Evolutionary conservation across 2,113 vertebrate genomes (phyloP), one percentile per base, ranked within the genome.

Genomic region (Cettia cetti): DNA sequence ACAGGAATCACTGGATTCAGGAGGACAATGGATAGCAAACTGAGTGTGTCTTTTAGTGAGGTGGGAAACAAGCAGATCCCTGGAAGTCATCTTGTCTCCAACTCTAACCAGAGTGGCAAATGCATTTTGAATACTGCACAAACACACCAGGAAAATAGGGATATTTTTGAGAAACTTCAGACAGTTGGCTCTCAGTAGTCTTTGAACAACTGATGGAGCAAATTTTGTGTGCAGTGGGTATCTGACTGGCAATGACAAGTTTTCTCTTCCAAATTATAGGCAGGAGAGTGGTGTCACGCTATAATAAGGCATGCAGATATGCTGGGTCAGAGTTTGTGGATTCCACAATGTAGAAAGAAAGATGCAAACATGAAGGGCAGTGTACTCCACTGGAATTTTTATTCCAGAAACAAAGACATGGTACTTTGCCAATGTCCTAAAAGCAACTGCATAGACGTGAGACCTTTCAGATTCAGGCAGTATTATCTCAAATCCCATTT

Each of bases 401-500:
- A 66, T 92, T 90, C 75, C 60, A 80, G 75, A 59, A 78, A 60
- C 42, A 83, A 81, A 57, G 54, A n/a, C 6, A 1, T 45, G 50
- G n/a, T 89, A 61, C 33, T 94, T 94, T 81, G 45, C 75, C 74
- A 70, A 7, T 11, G 14, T 79, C 56, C 87, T 90, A 81, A 89
- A 96, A 93, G 44, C 2, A 1, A 92, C 69, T 22, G 5, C 63
- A 45, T 1, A 39, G 82, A 53, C 0, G 0, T 14, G 35, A 17
- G 60, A 60, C 78, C 50, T 95, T 92, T 97, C 69, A 71, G 74
- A 47, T 77, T 91, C 76, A 93, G 75, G 88, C 93, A 96, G n/a
- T 35, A 52, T 96, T 94, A 91, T 72, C 90, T 94, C 91, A 94
- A 95, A 95, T 96, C 88, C 92, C 52, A 71, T 96, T 94, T 80